Base-by-base conservation (phyloP, 2,113 vertebrate genomes). In the Ameiurus melas region DNA sequence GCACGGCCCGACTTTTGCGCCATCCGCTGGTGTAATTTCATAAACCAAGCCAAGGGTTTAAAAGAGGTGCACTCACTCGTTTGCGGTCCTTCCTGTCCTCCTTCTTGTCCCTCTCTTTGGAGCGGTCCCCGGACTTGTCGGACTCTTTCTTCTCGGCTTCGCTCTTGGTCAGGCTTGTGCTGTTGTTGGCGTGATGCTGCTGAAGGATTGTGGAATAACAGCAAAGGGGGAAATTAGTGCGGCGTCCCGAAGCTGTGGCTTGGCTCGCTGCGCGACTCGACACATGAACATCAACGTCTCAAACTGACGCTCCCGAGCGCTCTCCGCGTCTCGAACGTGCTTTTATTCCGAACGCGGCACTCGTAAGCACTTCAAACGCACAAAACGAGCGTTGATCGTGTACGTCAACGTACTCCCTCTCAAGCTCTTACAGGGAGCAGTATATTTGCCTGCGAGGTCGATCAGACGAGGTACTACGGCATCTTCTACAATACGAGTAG, bases 141-240 rank as follows among this genome's bases (percentile, higher is more conserved):
- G 96, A 94, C 89, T 97, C 97, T 96, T 97, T 97, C 97, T 97
- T 97, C 90, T 97, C 97, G 93, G 96, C 94, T 94, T 97, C 97
- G 95, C 96, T 97, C 96, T 97, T 97, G 96, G 96, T 96, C 93
- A 95, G 93, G 94, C 94, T 94, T 94, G 96, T 94, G 95, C 93
- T 97, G 94, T 97, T 96, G 95, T 97, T 97, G 96, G 96, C 94
- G 95, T 97, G 96, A 95, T 97, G 96, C 97, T 97, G 96, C 95
- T 83, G 80, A 62, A 83, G 94, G 55, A 86, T 58, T 33, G 33
- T 30, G 71, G 85, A 71, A 86, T n/a, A 82, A 82, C 55, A 82
- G 55, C 14, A 60, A 75, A 77, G 36, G 1, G 57, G 55, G 43
- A 91, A 85, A 89, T 93, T 93, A 93, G 91, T 88, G 90, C 47